These are phyloP conservation scores for Amitus sp. DNA, from an alignment of 2,888 invertebrate species.

Conservation along the genomic window DNA sequence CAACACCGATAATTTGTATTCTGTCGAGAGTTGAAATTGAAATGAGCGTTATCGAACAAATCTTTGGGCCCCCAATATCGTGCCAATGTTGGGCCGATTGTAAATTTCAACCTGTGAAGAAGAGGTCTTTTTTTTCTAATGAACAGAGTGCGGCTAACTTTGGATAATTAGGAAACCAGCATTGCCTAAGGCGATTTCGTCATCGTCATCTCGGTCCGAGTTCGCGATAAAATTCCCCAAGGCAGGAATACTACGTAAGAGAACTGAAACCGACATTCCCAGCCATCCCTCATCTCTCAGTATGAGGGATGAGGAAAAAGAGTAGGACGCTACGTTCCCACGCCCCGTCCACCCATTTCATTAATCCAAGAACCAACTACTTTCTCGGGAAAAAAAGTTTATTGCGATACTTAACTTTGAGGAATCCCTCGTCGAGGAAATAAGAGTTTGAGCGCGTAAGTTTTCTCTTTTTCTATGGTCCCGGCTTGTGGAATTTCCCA, in stretches of 20 bases:
- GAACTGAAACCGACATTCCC: constrained; percentile 1
- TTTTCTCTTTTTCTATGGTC: background rate
- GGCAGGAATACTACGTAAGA: constrained; percentile 14
- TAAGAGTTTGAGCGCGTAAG: background rate
- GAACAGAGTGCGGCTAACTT: constrained; percentile 18
- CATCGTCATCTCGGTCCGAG: background rate
- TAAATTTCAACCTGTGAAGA: too few relatives aligned
- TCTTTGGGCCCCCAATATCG: too few relatives aligned
- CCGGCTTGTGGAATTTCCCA: background rate
- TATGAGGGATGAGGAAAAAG: background rate
- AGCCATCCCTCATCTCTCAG: constrained; percentile 6
- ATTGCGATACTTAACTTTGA: background rate
- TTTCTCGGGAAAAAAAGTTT: background rate
- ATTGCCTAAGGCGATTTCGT: constrained; percentile 13
- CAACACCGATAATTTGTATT: too few relatives aligned
- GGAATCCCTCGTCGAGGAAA: background rate
- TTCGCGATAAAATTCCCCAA: constrained; percentile 17
- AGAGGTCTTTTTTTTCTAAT: constrained; percentile 4
- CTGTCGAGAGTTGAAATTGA: too few relatives aligned
- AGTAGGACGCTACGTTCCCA: constrained; percentile 1
- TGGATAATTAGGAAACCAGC: constrained; percentile 23
- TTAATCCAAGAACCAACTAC: constrained; percentile 5
- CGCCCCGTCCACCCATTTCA: constrained; percentile 5
- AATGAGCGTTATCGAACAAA: too few relatives aligned
- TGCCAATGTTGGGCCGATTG: too few relatives aligned